Conservation (phyloP, 2,797 vertebrate species). For the Gambelia wislizenii region DNA sequence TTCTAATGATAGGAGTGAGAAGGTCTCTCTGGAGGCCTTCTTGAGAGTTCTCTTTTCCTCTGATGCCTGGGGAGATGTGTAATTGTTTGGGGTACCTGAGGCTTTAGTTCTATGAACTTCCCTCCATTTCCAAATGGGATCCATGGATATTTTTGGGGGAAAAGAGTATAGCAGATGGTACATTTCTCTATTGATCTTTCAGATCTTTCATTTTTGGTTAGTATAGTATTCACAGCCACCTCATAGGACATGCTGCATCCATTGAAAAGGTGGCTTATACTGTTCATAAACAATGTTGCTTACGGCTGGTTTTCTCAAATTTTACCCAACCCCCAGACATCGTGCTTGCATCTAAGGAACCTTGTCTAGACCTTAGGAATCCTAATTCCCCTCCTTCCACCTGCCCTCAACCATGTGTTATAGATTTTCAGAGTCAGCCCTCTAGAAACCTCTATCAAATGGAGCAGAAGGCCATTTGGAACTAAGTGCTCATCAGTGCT, state of each 20-base stretch:
- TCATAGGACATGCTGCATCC: neutral
- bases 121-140: neutral
- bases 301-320: neutral
- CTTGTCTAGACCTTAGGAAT: slow-evolving; percentile 3
- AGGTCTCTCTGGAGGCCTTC: neutral
- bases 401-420: neutral
- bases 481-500: slow-evolving; percentile 43
- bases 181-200: neutral
- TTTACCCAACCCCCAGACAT: neutral
- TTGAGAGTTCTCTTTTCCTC: neutral
- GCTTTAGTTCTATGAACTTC: neutral
- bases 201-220: neutral
- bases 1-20: neutral
- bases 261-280: neutral
- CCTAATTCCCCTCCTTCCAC: neutral
- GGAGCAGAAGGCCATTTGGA: slow-evolving; percentile 28
- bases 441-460: slow-evolving; percentile 33
- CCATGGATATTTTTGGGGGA: neutral
- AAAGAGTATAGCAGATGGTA: neutral
- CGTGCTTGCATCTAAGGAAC: neutral
- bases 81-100: neutral
- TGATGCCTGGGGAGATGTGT: neutral
- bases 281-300: neutral
- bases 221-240: neutral
- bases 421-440: slow-evolving; percentile 14